Evolutionary conservation across 2,113 vertebrate species (phyloP).

Genomic region (Hippocampus mohnikei): DNA sequence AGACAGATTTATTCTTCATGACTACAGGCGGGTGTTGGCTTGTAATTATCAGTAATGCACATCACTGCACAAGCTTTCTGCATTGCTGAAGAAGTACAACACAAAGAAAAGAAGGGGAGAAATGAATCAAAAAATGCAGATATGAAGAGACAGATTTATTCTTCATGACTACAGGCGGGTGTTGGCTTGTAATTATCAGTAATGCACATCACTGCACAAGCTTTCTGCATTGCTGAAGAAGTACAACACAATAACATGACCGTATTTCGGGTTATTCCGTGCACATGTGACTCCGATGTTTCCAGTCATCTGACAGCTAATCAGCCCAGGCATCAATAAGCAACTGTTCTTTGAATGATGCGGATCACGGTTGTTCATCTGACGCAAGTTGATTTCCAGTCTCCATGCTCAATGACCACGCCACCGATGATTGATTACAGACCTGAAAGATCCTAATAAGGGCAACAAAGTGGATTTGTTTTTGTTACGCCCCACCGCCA

Average conservation of each 20-base stretch:
- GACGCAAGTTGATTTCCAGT: neutral
- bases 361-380: neutral
- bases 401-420: neutral
- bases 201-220: neutral
- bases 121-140: too few species aligned
- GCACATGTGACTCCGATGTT: neutral
- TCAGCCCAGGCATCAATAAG: neutral
- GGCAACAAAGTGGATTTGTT: neutral
- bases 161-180: too few species aligned
- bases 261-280: neutral
- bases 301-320: neutral
- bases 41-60: neutral
- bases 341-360: neutral
- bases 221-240: neutral
- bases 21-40: too few species aligned
- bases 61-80: neutral
- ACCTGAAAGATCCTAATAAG: neutral
- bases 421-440: constrained; percentile 1
- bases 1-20: too few species aligned
- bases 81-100: neutral
- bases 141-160: too few species aligned
- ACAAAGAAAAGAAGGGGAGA: too few species aligned
- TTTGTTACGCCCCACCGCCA: neutral
- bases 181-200: too few species aligned
- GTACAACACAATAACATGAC: neutral